Evolutionary conservation across 2,888 invertebrate species (phyloP).

Genomic region (Colletes collaris): DNA sequence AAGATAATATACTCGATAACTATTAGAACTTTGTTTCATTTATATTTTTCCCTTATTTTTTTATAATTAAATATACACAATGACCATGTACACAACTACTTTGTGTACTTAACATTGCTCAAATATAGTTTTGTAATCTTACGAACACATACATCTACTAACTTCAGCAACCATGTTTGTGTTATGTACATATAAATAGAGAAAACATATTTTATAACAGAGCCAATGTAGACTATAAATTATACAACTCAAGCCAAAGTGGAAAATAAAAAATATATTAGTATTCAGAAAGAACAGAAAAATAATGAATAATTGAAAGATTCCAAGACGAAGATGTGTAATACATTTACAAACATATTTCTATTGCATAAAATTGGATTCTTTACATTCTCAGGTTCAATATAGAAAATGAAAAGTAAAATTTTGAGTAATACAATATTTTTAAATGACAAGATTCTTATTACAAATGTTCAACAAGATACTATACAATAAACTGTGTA

Average conservation of each 20-base stretch:
- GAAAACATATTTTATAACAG: slow-evolving; percentile 5
- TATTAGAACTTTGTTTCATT: slow-evolving; percentile 39
- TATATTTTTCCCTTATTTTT: slow-evolving; percentile 24
- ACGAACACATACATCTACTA: slow-evolving; percentile 25
- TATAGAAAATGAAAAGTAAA: slow-evolving; percentile 19
- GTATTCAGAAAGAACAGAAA: slow-evolving; percentile 1
- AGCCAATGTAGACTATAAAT: background rate
- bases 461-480: slow-evolving; percentile 79
- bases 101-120: slow-evolving; percentile 43
- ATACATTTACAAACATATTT: slow-evolving; percentile 10
- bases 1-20: slow-evolving; percentile 6
- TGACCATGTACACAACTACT: slow-evolving; percentile 32
- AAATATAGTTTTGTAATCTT: slow-evolving; percentile 35
- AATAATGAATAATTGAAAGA: slow-evolving; percentile 4
- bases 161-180: slow-evolving; percentile 20
- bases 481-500: slow-evolving; percentile 80
- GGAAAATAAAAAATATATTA: slow-evolving; percentile 11
- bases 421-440: slow-evolving; percentile 41
- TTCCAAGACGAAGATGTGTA: background rate
- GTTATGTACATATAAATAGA: slow-evolving; percentile 26
- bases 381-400: slow-evolving; percentile 30
- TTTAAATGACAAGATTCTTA: slow-evolving; percentile 67
- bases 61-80: slow-evolving; percentile 48
- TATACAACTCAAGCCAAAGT: background rate
- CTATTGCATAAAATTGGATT: slow-evolving; percentile 23